Conservation (phyloP, 2,113 vertebrate species). For the Cavia porcellus region DNA sequence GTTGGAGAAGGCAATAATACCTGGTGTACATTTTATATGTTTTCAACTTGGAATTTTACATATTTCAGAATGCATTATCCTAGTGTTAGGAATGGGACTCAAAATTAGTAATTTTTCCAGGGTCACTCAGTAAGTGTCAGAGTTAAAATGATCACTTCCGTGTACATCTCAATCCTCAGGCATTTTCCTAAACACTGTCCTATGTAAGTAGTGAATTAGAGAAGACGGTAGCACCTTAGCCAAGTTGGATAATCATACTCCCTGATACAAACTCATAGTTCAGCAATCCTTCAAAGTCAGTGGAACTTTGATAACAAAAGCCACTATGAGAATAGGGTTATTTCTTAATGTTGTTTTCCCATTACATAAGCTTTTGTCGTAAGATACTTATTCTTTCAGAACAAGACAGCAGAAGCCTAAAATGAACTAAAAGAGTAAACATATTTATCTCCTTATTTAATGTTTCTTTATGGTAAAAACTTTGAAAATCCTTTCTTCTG, state of each 20-base stretch:
- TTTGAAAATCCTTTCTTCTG: background rate
- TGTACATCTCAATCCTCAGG: background rate
- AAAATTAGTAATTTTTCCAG: background rate
- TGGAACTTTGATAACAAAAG: background rate
- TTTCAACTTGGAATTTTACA: background rate
- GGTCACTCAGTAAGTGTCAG: background rate
- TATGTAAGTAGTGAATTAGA: background rate
- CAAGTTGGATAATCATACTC: background rate
- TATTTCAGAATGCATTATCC: background rate
- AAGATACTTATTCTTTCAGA: slow-evolving; percentile 54
- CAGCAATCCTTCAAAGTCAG: background rate
- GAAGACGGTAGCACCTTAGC: background rate
- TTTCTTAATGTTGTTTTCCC: background rate
- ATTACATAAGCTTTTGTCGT: background rate
- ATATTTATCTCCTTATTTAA: background rate
- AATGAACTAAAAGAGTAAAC: background rate
- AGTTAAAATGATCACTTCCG: background rate
- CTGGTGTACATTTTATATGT: background rate
- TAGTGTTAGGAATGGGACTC: background rate
- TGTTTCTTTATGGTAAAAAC: background rate
- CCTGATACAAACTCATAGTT: background rate
- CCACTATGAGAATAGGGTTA: background rate
- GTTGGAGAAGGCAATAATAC: background rate
- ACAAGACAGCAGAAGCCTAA: background rate
- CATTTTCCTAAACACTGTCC: background rate